Evolutionary conservation across 2,113 vertebrate genomes (phyloP), one percentile per base, ranked within the genome.

Genomic region (Zosterops lateralis): DNA sequence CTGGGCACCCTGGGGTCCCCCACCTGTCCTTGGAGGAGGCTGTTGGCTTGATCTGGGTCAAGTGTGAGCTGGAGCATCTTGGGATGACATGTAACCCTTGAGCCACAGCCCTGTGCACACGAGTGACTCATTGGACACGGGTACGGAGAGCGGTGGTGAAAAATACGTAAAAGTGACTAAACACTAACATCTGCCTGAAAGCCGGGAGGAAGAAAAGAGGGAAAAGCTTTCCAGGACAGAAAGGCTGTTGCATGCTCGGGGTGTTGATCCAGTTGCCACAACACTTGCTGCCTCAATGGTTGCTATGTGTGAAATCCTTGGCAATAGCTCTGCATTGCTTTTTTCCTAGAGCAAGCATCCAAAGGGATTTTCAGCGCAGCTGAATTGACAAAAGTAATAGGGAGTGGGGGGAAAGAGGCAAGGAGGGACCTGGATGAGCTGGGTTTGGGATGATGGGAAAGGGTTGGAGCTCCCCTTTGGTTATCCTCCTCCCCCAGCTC

Each of bases 281-380:
- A 95, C 89, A 94, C 32, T 65, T 57, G 75, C 85, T 81, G 80
- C 80, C 83, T 95, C 96, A 58, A 68, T 89, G 66, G 92, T 95
- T 97, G 94, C 89, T 76, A 93, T 92, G 87, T 92, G 95, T 91
- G 85, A 98, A 97, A 96, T 86, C 74, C 40, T 91, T 85, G 91
- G 75, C 90, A 91, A 15, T 67, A 20, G 92, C 57, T 50, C 62
- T 44, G 68, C 79, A 2, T 84, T 81, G 88, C 94, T 93, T 86
- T 78, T 93, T 95, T 95, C 94, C 85, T 94, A 70, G 87, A 96
- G 90, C 92, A 87, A 87, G 88, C 64, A 85, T 84, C 94, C 74
- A 1, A 88, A 88, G 90, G 85, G 95, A 94, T 95, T 93, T 92
- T 87, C 20, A 11, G 42, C 0, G 1, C 74, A 83, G 95, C 87